phyloP scores from a whole-genome alignment of 2,888 invertebrate genomes.

The Netelia melanura region DNA sequence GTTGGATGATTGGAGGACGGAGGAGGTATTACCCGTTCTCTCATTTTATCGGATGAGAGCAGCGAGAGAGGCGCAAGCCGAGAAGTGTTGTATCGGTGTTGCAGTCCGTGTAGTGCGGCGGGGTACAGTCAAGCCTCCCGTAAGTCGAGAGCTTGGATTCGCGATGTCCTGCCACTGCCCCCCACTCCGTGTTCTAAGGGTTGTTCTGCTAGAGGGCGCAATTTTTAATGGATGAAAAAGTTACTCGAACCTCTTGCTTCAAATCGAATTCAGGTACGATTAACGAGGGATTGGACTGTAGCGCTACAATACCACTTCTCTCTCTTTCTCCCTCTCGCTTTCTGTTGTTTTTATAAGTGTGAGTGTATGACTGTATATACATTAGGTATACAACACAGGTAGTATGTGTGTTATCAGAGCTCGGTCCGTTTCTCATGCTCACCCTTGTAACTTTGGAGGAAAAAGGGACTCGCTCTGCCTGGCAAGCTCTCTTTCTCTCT shows the following conservation, averaged over 20 bases:
- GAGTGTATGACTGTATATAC: neutral
- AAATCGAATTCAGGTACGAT: neutral
- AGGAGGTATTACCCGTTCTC: slow-evolving; percentile 72
- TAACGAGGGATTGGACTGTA: slow-evolving; percentile 2
- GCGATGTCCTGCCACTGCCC: neutral
- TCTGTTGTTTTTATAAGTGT: neutral
- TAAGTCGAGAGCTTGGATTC: neutral
- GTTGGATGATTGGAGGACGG: slow-evolving; percentile 50
- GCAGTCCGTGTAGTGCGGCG: neutral
- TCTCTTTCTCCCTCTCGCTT: neutral
- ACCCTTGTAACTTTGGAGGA: slow-evolving; percentile 55
- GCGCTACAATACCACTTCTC: neutral
- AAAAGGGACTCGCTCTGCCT: slow-evolving; percentile 42
- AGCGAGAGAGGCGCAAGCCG: slow-evolving; percentile 67
- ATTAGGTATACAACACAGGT: slow-evolving; percentile 13
- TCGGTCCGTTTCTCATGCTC: slow-evolving; percentile 55
- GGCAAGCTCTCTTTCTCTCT: slow-evolving; percentile 33
- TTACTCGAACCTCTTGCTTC: neutral
- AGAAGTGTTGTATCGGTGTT: slow-evolving; percentile 9
- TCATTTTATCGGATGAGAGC: slow-evolving; percentile 81
- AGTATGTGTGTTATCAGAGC: slow-evolving; percentile 58
- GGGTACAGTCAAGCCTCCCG: slow-evolving; percentile 8
- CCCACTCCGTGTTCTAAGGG: neutral
- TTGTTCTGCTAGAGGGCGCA: neutral
- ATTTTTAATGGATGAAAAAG: neutral